Conservation (phyloP, 2,888 invertebrate genomes). For the Campaea margaritaria region DNA sequence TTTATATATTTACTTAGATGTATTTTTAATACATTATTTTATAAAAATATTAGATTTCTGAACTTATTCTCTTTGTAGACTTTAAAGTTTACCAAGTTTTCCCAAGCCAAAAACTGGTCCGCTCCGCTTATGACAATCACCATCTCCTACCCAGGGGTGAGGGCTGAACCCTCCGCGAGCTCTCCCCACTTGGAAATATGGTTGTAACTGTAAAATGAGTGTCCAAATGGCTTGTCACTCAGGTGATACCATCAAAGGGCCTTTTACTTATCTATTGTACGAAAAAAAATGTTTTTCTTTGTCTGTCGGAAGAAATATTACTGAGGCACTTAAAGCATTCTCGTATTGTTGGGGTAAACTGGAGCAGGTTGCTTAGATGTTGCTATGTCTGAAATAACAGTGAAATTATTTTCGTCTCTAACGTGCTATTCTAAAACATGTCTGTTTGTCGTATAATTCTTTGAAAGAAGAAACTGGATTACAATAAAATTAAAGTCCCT, state of each 20-base stretch:
- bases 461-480: too few species aligned
- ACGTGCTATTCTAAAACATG: too few species aligned
- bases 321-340: neutral
- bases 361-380: neutral
- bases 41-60: too few species aligned
- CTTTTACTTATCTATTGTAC: conserved; percentile 28
- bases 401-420: too few species aligned
- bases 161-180: conserved; percentile 47
- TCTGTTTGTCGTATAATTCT: too few species aligned
- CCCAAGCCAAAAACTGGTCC: too few species aligned
- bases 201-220: conserved; percentile 49
- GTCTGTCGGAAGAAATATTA: conserved; percentile 5
- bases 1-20: too few species aligned
- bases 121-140: conserved; percentile 2
- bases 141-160: conserved; percentile 36
- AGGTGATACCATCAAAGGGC: conserved; percentile 33
- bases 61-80: too few species aligned
- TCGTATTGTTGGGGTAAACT: neutral
- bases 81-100: too few species aligned
- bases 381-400: too few species aligned
- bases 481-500: too few species aligned
- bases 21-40: too few species aligned
- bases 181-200: conserved; percentile 45
- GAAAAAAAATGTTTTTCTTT: conserved; percentile 25
- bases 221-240: conserved; percentile 41